These are phyloP conservation scores for Deilephila porcellus DNA, from an alignment of 2,888 invertebrate species.

Conservation along the genomic window DNA sequence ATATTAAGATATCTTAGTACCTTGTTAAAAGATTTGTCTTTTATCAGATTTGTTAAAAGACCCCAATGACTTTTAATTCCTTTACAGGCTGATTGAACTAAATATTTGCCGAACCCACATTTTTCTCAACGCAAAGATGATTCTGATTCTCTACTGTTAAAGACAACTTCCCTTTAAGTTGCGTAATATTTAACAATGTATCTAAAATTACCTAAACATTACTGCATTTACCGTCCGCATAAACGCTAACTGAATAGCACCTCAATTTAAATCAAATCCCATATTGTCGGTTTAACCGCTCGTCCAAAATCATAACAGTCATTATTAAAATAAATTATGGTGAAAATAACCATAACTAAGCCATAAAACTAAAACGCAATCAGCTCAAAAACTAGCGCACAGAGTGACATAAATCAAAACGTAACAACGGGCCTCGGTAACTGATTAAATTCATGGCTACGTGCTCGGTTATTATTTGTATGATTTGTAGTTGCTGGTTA, in stretches of 20 bases:
- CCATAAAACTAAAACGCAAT: conserved; percentile 70
- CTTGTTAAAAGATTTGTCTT: no score
- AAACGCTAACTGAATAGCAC: not conserved
- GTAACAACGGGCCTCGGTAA: conserved; percentile 56
- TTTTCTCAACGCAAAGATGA: no score
- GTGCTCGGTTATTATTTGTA: conserved; percentile 2
- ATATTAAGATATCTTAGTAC: no score
- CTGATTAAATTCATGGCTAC: conserved; percentile 65
- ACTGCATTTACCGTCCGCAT: no score
- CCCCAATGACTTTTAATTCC: no score
- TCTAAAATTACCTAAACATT: no score
- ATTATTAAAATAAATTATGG: conserved; percentile 56
- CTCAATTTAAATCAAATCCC: conserved; percentile 15
- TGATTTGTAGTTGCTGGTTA: not conserved
- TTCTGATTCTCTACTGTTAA: no score
- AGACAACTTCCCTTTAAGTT: no score
- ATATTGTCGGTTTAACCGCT: conserved; percentile 32
- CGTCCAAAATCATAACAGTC: conserved; percentile 34
- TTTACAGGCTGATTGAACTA: no score
- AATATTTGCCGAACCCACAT: no score
- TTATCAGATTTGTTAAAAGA: no score
- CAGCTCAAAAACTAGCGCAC: conserved; percentile 71
- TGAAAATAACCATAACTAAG: conserved; percentile 37
- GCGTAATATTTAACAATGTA: no score
- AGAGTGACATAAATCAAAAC: conserved; percentile 65